Base-by-base conservation (phyloP, 64 coral and sea anemone species). In the Pachyseris speciosa region DNA sequence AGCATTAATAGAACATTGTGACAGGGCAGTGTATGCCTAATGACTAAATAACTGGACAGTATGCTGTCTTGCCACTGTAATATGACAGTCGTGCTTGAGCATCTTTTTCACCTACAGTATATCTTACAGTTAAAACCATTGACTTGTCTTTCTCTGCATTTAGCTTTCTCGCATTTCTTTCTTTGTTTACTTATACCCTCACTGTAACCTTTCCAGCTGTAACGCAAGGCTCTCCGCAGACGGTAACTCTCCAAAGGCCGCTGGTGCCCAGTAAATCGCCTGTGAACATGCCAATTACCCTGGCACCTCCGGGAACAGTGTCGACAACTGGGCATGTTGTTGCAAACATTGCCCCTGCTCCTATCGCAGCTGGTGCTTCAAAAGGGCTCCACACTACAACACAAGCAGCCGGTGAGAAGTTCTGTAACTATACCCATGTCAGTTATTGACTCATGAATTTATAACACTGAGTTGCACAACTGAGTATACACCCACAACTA, bases 311-410 rank as follows among this genome's bases (percentile, higher is more conserved):
- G 2, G 77, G 77, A 7, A 81, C 77, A 63, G 52, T 81, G 33
- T 81, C 77, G 4, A 47, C 89, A 9, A 24, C 79, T 45, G 53
- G 78, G 33, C 74, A 78, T 32, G 37, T 63, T 42, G 79, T 92
- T 42, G 53, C 78, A 9, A 92, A 92, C 58, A 92, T 92, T 32
- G 89, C 89, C 7, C 89, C 89, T 34, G 74, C 89, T 72, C 48
- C 89, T 8, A 40, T 70, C 49, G 36, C 71, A 4, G 28, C 83
- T 20, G 66, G 49, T 52, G 45, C 78, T 12, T 63, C 89, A 2
- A 92, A 92, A 51, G 65, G 42, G 39, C 67, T 92, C 34, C 63
- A 67, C 63, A 65, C 10, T 49, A 67, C 63, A 69, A 36, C 63
- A 6, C 67, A 69, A 51, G 48, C 45, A 45, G 40, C 67, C 49